Percentiles rank a stretch among this genome's conserved stretches.
These are phyloP conservation scores for Neoaliturus tenellus DNA, from an alignment of 2,888 invertebrate genomes.

Conservation along the genomic window DNA sequence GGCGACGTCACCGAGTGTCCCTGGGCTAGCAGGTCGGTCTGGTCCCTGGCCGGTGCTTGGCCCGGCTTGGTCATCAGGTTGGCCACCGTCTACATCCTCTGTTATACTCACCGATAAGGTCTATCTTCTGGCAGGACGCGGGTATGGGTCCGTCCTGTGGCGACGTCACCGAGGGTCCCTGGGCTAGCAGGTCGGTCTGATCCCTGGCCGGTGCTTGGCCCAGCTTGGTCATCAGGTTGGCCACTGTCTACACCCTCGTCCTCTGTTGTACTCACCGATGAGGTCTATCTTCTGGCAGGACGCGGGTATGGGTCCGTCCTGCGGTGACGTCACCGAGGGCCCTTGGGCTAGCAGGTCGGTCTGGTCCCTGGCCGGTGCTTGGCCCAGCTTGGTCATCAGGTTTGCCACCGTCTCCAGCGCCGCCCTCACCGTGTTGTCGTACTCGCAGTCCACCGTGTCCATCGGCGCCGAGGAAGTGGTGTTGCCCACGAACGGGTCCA, in stretches of 20 bases:
- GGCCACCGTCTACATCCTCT: too few relatives aligned
- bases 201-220: constrained; percentile 59
- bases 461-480: constrained; percentile 69
- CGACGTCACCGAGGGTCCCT: constrained; percentile 27
- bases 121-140: constrained; percentile 72
- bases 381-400: constrained; percentile 60
- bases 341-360: constrained; percentile 49
- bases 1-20: constrained; percentile 28
- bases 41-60: constrained; percentile 57
- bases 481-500: constrained; percentile 73
- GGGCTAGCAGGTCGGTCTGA: constrained; percentile 49
- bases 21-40: constrained; percentile 46
- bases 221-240: constrained; percentile 60
- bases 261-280: constrained; percentile 52
- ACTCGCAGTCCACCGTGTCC: constrained; percentile 59
- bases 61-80: constrained; percentile 59
- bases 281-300: constrained; percentile 72
- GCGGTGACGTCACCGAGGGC: constrained; percentile 22
- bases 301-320: constrained; percentile 68
- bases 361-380: constrained; percentile 58
- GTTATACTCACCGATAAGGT: constrained; percentile 57
- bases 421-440: constrained; percentile 57
- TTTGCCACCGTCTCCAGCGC: constrained; percentile 60
- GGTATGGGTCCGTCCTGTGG: constrained; percentile 64
- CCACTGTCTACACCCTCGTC: constrained; percentile 60